Conservation (phyloP, 2,888 invertebrate genomes). For the Choreutis nemorana region DNA sequence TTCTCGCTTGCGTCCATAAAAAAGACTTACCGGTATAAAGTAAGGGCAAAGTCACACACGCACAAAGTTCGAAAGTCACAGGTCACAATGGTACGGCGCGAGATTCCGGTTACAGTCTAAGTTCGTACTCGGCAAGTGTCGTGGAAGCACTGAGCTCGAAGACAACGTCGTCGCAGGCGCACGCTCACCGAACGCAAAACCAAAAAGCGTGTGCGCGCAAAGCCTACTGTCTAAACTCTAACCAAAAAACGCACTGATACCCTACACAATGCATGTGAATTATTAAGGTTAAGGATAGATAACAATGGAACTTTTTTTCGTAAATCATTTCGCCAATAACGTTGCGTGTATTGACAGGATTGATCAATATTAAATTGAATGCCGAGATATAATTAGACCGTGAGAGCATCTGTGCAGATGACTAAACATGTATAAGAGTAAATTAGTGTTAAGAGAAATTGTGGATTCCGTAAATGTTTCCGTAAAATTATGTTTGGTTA, state of each 20-base stretch:
- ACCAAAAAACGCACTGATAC: constrained; percentile 36
- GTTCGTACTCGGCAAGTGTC: constrained; percentile 57
- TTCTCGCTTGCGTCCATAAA: constrained; percentile 9
- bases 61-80: constrained; percentile 36
- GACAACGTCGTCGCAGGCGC: constrained; percentile 41
- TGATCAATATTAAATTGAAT: constrained; percentile 26
- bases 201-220: constrained; percentile 35
- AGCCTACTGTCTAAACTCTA: constrained; percentile 28
- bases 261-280: constrained; percentile 26
- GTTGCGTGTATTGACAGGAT: constrained; percentile 19
- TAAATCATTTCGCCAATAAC: constrained; percentile 32
- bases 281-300: constrained; percentile 59
- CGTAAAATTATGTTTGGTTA: too few relatives aligned
- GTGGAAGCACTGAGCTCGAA: constrained; percentile 51
- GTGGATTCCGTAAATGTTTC: constrained; percentile 7
- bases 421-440: too few relatives aligned
- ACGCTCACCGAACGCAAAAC: constrained; percentile 48
- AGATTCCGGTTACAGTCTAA: constrained; percentile 34
- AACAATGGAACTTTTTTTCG: constrained; percentile 26
- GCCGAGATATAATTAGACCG: constrained; percentile 29
- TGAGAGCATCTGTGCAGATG: constrained; percentile 24
- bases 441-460: constrained; percentile 9
- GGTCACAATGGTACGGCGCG: constrained; percentile 30
- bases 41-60: constrained; percentile 26
- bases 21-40: constrained; percentile 24